Base-by-base conservation (phyloP, 64 coral and sea anemone species). In the Pocillopora damicornis region DNA sequence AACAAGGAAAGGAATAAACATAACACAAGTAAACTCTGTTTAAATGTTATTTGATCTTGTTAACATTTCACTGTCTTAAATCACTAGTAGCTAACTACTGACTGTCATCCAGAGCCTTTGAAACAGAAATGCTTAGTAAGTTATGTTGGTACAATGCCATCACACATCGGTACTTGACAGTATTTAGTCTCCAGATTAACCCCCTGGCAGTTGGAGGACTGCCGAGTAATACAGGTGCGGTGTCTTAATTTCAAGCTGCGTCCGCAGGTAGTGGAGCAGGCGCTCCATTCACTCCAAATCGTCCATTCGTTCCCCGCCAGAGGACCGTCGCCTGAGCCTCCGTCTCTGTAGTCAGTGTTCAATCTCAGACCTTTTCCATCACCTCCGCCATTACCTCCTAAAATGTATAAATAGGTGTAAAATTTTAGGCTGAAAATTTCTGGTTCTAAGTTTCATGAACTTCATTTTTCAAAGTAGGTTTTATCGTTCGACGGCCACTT, bases 321-420 rank as follows among this genome's bases (percentile, higher is more conserved):
- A 13, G 37, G 16, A 10, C 4, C n/a, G 11, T 13, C n/a, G 12
- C 81, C 81, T n/a, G 81, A 69, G 42, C 81, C 63, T 35, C 6
- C 20, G 4, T 84, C 63, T 15, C 9, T 58, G 18, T 22, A 84
- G 65, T 84, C 81, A 20, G 15, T 56, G 4, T 71, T 18, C n/a
- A 84, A 51, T 67, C 6, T 37, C 64, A 71, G 63, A 9, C 42
- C 81, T 20, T 84, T 72, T 23, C 37, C 81, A 45, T 61, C 36
- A 20, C 80, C 61, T 67, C 63, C 30, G 30, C 30, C 80, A 7
- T 84, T 69, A 71, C 18, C 61, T n/a, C 63, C 81, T 84, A 38
- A 71, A 7, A 58, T 25, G 35, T 30, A 59, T 56, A 38, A 11
- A 6, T 56, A 58, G 7, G 56, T 36, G 30, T 30, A 30, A 30